Evolutionary conservation across 2,888 invertebrate genomes (phyloP).

Genomic region (Fabriciana adippe): DNA sequence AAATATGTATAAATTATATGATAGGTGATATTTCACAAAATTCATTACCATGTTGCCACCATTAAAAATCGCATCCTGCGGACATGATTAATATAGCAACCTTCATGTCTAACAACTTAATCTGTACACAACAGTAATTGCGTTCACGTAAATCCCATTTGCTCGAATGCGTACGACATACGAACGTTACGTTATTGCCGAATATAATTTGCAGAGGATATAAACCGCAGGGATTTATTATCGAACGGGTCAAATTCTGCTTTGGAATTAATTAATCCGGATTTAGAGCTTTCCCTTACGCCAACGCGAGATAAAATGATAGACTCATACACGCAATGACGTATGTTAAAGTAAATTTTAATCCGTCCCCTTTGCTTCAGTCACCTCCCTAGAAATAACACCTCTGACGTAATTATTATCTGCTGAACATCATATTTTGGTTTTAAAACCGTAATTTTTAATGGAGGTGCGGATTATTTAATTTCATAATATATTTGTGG

Average conservation of each 20-base stretch:
- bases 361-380: slow-evolving; percentile 23
- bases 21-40: neutral
- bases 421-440: neutral
- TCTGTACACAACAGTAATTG: slow-evolving; percentile 39
- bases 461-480: no score
- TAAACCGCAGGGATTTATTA: slow-evolving; percentile 51
- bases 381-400: slow-evolving; percentile 24
- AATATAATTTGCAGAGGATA: slow-evolving; percentile 49
- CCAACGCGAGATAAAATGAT: slow-evolving; percentile 61
- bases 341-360: slow-evolving; percentile 24
- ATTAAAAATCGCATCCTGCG: neutral
- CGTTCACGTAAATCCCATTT: slow-evolving; percentile 43
- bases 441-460: no score
- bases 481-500: no score
- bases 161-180: slow-evolving; percentile 37
- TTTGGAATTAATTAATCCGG: slow-evolving; percentile 69
- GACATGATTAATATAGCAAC: slow-evolving; percentile 5
- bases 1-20: no score
- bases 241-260: slow-evolving; percentile 56
- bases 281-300: slow-evolving; percentile 57
- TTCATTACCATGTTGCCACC: neutral
- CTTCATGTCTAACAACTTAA: slow-evolving; percentile 30
- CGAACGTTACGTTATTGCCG: slow-evolving; percentile 42
- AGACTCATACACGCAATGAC: slow-evolving; percentile 28
- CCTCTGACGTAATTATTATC: slow-evolving; percentile 27